Percentiles rank a stretch among this genome's conserved stretches.
Evolutionary conservation across 2,797 vertebrate species (phyloP).

Genomic region (Rhabdophis nuchalis): DNA sequence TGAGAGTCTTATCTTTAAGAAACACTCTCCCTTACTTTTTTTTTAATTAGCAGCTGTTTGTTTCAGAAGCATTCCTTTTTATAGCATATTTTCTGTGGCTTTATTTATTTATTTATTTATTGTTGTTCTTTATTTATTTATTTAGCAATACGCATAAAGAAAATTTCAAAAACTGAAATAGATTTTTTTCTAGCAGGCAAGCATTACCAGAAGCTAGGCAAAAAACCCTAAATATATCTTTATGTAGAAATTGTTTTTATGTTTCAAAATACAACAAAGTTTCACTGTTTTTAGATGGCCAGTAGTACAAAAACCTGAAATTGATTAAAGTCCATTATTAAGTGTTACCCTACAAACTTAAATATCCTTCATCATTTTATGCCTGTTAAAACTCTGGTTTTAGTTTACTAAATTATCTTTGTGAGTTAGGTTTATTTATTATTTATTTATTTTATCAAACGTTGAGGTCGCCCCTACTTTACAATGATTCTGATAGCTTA

Average conservation of each 20-base stretch:
- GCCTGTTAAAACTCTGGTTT: neutral
- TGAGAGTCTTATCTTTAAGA: neutral
- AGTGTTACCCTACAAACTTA: neutral
- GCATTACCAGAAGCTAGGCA: neutral
- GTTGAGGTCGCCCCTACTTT: neutral
- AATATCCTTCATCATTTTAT: neutral
- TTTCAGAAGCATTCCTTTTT: neutral
- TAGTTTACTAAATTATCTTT: neutral
- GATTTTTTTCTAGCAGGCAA: neutral
- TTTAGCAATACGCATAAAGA: neutral
- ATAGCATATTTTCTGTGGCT: neutral
- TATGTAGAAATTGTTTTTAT: neutral
- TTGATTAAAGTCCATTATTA: neutral
- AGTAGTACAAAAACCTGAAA: neutral
- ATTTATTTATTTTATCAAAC: neutral
- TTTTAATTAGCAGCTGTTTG: neutral
- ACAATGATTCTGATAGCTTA: neutral
- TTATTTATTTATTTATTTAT: neutral
- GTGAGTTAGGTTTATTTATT: neutral
- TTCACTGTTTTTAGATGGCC: neutral
- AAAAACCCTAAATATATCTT: neutral
- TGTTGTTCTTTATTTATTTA: neutral
- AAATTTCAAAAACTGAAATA: neutral
- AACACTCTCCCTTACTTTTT: neutral
- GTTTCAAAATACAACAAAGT: neutral